These are phyloP conservation scores for Sycon ciliatum DNA, from an alignment of 37 sponge, comb jelly and placozoan species.

Conservation along the genomic window DNA sequence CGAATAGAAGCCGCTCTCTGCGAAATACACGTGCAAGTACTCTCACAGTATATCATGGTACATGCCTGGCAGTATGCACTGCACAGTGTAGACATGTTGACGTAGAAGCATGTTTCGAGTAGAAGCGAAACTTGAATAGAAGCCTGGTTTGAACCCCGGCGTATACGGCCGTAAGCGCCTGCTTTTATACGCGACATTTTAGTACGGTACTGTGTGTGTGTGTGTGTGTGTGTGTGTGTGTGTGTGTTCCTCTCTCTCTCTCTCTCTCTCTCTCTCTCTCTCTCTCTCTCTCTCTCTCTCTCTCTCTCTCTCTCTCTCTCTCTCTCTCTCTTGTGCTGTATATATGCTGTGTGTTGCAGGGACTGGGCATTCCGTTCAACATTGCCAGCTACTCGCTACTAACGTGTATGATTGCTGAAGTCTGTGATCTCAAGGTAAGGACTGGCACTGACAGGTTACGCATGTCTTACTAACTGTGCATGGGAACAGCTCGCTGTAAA, in stretches of 20 bases:
- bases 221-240: background rate
- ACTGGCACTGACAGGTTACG: too few species aligned
- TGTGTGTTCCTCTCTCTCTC: too few species aligned
- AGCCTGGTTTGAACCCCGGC: too few species aligned
- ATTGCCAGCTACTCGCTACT: constrained; percentile 91
- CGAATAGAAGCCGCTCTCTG: too few species aligned
- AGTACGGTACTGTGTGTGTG: too few species aligned
- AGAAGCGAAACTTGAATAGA: too few species aligned
- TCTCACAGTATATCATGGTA: background rate
- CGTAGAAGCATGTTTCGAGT: too few species aligned
- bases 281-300: background rate
- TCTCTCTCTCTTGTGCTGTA: constrained; percentile 31
- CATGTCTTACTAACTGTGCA: too few species aligned
- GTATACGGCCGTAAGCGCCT: too few species aligned
- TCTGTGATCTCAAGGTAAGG: constrained; percentile 52
- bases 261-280: background rate
- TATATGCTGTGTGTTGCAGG: constrained; percentile 53
- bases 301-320: background rate
- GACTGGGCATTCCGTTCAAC: constrained; percentile 97
- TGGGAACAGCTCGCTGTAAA: too few species aligned
- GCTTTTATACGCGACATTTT: too few species aligned
- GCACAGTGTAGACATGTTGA: background rate
- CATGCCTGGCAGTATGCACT: background rate
- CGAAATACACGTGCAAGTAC: background rate
- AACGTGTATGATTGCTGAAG: constrained; percentile 95